These are phyloP conservation scores for Aleadryas rufinucha DNA, from an alignment of 2,113 vertebrate species.

Conservation along the genomic window DNA sequence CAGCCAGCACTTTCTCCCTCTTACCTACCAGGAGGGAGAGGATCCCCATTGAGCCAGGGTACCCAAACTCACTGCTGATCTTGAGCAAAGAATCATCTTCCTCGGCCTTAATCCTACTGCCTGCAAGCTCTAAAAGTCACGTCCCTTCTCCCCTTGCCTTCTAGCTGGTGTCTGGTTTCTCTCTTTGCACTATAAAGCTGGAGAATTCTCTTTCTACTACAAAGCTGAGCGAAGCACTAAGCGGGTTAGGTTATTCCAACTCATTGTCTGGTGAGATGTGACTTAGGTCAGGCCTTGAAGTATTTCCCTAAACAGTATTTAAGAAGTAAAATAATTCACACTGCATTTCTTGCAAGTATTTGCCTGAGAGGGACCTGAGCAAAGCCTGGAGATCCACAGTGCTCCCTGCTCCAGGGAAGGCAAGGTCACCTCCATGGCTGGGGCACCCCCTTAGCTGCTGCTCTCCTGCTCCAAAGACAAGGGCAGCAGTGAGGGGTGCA, in stretches of 20 bases:
- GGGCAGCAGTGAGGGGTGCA: background rate
- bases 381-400: background rate
- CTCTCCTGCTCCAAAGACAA: background rate
- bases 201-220: background rate
- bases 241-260: background rate
- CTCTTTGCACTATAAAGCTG: background rate
- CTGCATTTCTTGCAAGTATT: background rate
- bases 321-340: background rate
- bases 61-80: background rate
- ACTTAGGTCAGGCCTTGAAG: background rate
- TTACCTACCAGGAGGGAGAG: background rate
- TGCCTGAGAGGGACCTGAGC: background rate
- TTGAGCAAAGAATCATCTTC: background rate
- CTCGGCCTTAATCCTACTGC: background rate
- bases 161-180: background rate
- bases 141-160: background rate
- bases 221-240: background rate
- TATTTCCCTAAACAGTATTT: background rate
- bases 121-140: background rate
- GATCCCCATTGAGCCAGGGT: rapidly evolving
- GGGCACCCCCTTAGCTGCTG: rapidly evolving
- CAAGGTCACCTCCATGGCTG: background rate
- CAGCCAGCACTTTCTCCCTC: background rate
- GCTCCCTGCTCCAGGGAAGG: background rate
- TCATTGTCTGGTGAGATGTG: background rate